phyloP scores from a whole-genome alignment of 2,797 vertebrate genomes.

The Phyllotis vaccarum region DNA sequence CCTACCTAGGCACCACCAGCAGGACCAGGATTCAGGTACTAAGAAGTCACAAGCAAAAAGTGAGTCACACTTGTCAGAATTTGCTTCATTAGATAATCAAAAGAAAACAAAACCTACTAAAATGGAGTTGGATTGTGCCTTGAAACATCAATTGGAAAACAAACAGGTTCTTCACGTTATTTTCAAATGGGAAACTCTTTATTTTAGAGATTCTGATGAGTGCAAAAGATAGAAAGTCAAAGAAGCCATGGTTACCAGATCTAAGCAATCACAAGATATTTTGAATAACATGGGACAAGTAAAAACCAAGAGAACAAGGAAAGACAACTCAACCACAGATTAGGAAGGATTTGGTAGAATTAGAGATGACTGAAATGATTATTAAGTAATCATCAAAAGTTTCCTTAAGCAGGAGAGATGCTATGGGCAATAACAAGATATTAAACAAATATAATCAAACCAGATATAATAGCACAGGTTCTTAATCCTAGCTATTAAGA shows the following conservation, averaged over 20 bases:
- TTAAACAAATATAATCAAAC: slow-evolving; percentile 16
- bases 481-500: background rate
- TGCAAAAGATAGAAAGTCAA: background rate
- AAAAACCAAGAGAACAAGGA: background rate
- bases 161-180: background rate
- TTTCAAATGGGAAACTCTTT: slow-evolving; percentile 33
- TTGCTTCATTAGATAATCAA: background rate
- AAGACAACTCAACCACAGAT: slow-evolving; percentile 4
- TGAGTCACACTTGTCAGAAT: background rate
- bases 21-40: background rate
- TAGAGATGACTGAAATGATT: background rate
- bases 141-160: background rate
- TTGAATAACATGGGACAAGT: background rate
- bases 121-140: background rate
- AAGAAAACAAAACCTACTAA: background rate
- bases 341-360: background rate
- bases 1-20: background rate
- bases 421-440: background rate
- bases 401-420: background rate
- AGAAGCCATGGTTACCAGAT: background rate
- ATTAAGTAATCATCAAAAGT: background rate
- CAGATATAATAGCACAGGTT: background rate
- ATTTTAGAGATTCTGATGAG: slow-evolving; percentile 14
- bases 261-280: slow-evolving; percentile 15
- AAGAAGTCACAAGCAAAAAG: background rate